Percentiles rank a stretch among this genome's conserved stretches.
Evolutionary conservation across 2,888 invertebrate species (phyloP).

Genomic region (Acrobasis consociella): DNA sequence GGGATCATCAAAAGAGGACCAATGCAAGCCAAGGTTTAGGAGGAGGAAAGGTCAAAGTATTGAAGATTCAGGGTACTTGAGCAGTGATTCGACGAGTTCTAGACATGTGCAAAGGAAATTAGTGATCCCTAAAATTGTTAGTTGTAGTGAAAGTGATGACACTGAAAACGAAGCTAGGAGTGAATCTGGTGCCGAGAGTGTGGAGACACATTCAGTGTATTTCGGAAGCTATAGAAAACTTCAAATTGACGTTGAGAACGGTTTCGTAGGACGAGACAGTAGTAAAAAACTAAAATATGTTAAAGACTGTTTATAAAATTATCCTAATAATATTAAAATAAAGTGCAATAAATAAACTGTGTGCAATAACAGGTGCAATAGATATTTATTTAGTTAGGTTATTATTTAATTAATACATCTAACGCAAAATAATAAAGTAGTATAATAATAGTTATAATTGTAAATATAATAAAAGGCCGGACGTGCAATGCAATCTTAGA

Average conservation of each 20-base stretch:
- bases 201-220: slow-evolving; percentile 93
- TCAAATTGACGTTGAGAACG: slow-evolving; percentile 51
- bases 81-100: slow-evolving; percentile 89
- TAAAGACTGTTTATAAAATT: slow-evolving; percentile 41
- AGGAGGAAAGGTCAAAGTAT: slow-evolving; percentile 71
- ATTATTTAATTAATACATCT: slow-evolving; percentile 20
- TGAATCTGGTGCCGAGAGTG: slow-evolving; percentile 93
- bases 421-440: slow-evolving; percentile 21
- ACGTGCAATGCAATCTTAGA: slow-evolving; percentile 79
- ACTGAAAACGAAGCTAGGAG: slow-evolving; percentile 91
- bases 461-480: slow-evolving; percentile 61
- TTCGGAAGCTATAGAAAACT: slow-evolving; percentile 87
- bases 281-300: slow-evolving; percentile 45
- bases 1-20: slow-evolving; percentile 50
- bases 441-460: slow-evolving; percentile 26
- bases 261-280: slow-evolving; percentile 46
- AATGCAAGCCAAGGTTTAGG: slow-evolving; percentile 53
- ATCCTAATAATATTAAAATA: slow-evolving; percentile 29
- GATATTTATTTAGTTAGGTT: slow-evolving; percentile 14
- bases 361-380: slow-evolving; percentile 67
- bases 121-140: slow-evolving; percentile 77
- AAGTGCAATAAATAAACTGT: slow-evolving; percentile 50
- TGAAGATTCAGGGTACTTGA: slow-evolving; percentile 92
- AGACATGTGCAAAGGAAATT: slow-evolving; percentile 68
- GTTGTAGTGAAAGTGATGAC: slow-evolving; percentile 89